phyloP scores from a whole-genome alignment of 2,888 invertebrate genomes.

The Polylopha cassiicola region DNA sequence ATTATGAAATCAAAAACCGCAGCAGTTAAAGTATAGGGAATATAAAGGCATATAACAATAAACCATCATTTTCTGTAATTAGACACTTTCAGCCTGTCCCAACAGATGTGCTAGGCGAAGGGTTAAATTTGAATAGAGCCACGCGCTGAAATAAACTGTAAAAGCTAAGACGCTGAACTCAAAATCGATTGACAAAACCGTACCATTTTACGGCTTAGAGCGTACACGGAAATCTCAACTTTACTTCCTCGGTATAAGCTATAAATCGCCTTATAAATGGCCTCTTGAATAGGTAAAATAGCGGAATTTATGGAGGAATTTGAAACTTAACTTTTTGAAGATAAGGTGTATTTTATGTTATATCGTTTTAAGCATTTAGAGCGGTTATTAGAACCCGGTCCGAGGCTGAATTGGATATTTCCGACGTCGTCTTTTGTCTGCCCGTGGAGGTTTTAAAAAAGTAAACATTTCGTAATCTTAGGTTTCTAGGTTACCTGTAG shows the following conservation, averaged over 20 bases:
- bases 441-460: slow-evolving; percentile 12
- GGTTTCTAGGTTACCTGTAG: background rate
- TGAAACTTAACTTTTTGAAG: too few relatives aligned
- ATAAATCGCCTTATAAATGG: too few relatives aligned
- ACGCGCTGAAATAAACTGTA: too few relatives aligned
- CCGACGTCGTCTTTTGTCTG: slow-evolving; percentile 8
- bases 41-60: slow-evolving; percentile 31
- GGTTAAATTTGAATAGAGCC: background rate
- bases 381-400: slow-evolving; percentile 16
- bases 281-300: too few relatives aligned
- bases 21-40: slow-evolving; percentile 8
- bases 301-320: too few relatives aligned
- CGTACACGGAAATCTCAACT: too few relatives aligned
- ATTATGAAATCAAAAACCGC: slow-evolving; percentile 4
- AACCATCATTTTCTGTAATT: slow-evolving; percentile 42
- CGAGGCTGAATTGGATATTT: slow-evolving; percentile 18
- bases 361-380: too few relatives aligned
- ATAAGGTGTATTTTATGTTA: too few relatives aligned
- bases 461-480: slow-evolving; percentile 12
- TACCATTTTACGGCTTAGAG: too few relatives aligned
- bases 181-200: too few relatives aligned
- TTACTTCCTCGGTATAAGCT: too few relatives aligned
- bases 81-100: slow-evolving; percentile 32
- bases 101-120: slow-evolving; percentile 33
- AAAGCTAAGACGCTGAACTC: too few relatives aligned